A percentile compares a stretch with the other conserved stretches of the same genome.
Evolutionary conservation across 2,797 vertebrate genomes (phyloP).

Genomic region (Galagoides demidoff): DNA sequence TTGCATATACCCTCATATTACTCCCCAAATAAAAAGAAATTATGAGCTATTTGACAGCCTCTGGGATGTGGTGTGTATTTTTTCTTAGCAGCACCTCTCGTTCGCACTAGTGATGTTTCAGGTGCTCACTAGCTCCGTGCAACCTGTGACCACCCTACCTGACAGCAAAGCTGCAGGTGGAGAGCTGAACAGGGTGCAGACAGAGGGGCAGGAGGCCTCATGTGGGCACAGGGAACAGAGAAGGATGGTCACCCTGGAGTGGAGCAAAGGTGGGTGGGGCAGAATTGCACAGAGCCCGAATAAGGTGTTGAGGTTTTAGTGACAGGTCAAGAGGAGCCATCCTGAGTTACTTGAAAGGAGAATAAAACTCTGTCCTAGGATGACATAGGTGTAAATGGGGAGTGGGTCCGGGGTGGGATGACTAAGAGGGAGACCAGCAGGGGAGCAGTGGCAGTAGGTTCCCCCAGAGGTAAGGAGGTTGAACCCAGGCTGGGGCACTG

Average conservation of each 20-base stretch:
- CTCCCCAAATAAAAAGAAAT: not conserved
- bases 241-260: fast-evolving
- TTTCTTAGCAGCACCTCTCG: not conserved
- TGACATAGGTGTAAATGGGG: fast-evolving
- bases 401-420: too few species aligned
- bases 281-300: not conserved
- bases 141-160: fast-evolving
- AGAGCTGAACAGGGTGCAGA: not conserved
- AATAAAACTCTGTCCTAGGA: not conserved
- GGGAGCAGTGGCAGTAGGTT: fast-evolving
- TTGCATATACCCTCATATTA: too few species aligned
- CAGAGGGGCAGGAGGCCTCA: too few species aligned
- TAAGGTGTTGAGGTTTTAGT: not conserved
- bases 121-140: not conserved
- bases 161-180: not conserved
- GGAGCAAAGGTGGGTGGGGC: not conserved
- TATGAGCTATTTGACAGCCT: not conserved
- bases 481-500: not conserved
- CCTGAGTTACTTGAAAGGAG: not conserved
- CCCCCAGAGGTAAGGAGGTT: not conserved
- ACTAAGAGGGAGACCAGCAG: not conserved
- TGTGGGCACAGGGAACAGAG: not conserved
- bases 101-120: not conserved
- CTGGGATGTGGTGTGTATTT: not conserved
- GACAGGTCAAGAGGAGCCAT: not conserved